Conservation (phyloP, 2,888 invertebrate species). For the Drosophila ustulata region DNA sequence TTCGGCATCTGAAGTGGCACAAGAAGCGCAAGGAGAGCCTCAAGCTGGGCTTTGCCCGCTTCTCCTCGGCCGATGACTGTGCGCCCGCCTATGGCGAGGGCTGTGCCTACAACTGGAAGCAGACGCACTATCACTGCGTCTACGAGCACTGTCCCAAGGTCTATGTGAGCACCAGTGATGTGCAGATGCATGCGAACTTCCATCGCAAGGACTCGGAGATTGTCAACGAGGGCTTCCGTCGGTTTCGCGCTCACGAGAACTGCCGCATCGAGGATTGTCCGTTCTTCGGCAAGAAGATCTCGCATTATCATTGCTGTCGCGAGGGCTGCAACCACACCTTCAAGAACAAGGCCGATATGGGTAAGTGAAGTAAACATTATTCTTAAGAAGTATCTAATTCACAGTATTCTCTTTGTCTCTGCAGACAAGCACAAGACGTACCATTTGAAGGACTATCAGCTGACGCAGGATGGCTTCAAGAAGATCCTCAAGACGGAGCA, state of each 20-base stretch:
- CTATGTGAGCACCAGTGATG: slow-evolving; percentile 99
- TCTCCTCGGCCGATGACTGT: slow-evolving; percentile 98
- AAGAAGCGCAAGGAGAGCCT: slow-evolving; percentile 98
- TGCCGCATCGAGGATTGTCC: slow-evolving; percentile 96
- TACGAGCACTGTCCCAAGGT: slow-evolving; percentile 97
- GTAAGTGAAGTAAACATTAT: slow-evolving; percentile 86
- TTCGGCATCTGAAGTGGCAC: slow-evolving; percentile 99
- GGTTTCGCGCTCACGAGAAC: slow-evolving; percentile 98
- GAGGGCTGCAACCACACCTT: slow-evolving; percentile 97
- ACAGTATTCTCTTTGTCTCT: too few species aligned
- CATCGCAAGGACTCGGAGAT: slow-evolving; percentile 99
- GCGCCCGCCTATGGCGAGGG: slow-evolving; percentile 91
- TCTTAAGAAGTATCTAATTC: too few species aligned
- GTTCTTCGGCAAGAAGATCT: slow-evolving; percentile 97
- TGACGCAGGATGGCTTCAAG: slow-evolving; percentile 98
- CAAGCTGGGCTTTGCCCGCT: slow-evolving; percentile 93
- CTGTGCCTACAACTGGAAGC: slow-evolving; percentile 93
- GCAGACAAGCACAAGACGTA: slow-evolving; percentile 99
- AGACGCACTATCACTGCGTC: slow-evolving; percentile 94
- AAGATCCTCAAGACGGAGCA: slow-evolving; percentile 99
- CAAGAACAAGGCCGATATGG: slow-evolving; percentile 99
- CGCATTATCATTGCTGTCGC: slow-evolving; percentile 98
- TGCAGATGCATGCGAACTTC: slow-evolving; percentile 99
- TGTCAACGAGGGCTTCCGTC: slow-evolving; percentile 98
- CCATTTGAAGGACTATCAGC: slow-evolving; percentile 98